phyloP scores from a whole-genome alignment of 2,888 invertebrate genomes.

The Panzeria rudis region DNA sequence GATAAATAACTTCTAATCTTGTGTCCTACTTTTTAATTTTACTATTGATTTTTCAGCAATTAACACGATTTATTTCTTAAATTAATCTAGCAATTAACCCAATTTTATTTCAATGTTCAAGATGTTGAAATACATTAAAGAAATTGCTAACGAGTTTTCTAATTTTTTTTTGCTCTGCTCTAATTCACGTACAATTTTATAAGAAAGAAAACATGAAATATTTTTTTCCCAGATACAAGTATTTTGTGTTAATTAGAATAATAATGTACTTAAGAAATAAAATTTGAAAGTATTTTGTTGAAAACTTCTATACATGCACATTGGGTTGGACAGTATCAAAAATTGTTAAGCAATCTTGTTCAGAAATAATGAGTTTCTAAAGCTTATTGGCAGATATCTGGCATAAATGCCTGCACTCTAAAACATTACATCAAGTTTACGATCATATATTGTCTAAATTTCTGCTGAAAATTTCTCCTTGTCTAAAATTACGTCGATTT shows the following conservation, averaged over 20 bases:
- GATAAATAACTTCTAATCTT: not conserved
- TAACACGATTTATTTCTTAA: slow-evolving; percentile 3
- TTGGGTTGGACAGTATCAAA: not conserved
- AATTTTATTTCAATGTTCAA: slow-evolving; percentile 11
- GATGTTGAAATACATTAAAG: not conserved
- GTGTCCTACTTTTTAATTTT: not conserved
- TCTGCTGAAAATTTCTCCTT: too few species aligned
- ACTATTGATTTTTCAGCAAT: not conserved
- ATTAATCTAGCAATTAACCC: slow-evolving; percentile 6
- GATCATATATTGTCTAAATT: too few species aligned
- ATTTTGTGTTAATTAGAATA: slow-evolving; percentile 25
- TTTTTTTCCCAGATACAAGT: not conserved
- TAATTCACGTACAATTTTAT: slow-evolving; percentile 52
- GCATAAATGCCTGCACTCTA: too few species aligned
- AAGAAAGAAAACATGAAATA: not conserved
- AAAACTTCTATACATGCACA: not conserved
- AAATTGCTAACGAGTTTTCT: slow-evolving; percentile 29
- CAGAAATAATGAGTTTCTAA: not conserved
- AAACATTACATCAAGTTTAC: too few species aligned
- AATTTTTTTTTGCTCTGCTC: slow-evolving; percentile 37
- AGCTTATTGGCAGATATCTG: not conserved
- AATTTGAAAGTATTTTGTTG: slow-evolving; percentile 20
- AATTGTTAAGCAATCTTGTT: not conserved
- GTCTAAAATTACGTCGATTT: too few species aligned
- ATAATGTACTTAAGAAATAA: not conserved